Evolutionary conservation across 2,888 invertebrate genomes (phyloP), one percentile per base, ranked within the genome.

Genomic region (Philhelius pedissequus): DNA sequence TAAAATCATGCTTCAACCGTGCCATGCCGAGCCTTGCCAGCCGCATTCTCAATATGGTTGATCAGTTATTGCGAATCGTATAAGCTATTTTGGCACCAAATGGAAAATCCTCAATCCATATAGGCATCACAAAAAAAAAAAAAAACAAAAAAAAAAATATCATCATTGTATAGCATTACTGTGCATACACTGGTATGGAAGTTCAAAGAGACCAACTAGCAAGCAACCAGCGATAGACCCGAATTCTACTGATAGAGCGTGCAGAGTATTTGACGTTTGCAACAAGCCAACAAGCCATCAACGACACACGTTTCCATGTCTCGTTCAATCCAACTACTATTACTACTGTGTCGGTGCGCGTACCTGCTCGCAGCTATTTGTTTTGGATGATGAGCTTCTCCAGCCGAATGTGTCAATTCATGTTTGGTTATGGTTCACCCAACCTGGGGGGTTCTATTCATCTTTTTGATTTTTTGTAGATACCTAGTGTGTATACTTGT

Each of bases 281-380:
- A 60, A 73, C 52, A 73, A 66, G 27, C 60, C 62, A 69, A 22
- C 62, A 62, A 48, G 30, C 60, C 40, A 40, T 73, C 73, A 58
- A 22, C 43, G 79, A 60, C 79, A 50, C 60, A 60, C 73, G 68
- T 73, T 78, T 66, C 35, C 40, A 71, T 22, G 78, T 71, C n/a
- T n/a, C 78, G 54, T 74, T 32, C 45, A 62, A 27, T 62, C 15
- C 22, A 35, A 18, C 18, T 68, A n/a, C 69, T 32, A 18, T 8
- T 68, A n/a, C 69, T 32, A 50, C 48, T 50, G 30, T 27, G 7
- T 13, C 13, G 7, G 25, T 32, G 11, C 3, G 11, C 9, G 15
- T 30, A 64, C 20, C 38, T 15, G 32, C 25, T 50, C 32, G 18
- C n/a, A 60, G 27, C 32, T 40, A 22, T 54, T 54, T 27, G 18